Base-by-base conservation (phyloP, 2,888 invertebrate genomes). In the Atethmia centrago region DNA sequence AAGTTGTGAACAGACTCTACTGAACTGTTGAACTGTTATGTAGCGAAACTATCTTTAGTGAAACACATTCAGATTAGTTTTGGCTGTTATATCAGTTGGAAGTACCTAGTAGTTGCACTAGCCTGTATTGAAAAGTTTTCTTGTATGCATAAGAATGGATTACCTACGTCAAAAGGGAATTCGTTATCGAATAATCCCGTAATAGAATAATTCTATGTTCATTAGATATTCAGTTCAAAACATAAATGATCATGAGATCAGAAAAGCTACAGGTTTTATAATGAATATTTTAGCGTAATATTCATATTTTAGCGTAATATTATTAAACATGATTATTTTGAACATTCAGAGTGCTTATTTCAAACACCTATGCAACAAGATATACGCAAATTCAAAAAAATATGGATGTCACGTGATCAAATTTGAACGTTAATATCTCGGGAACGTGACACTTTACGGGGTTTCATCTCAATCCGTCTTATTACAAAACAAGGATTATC, bases 31-130 rank as follows among this genome's bases (percentile, higher is more conserved):
- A 66, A 63, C 73, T 59, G 51, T 3, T 53, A 21, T 56, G 51
- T 58, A 55, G 61, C 21, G 42, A 73, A 79, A 79, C 80, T 79
- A 74, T 80, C 53, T 68, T 55, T 19, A 63, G 68, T 8, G 51
- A n/a, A 66, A 66, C 65, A 56, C 63, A 74, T 49, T 59, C 28
- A n/a, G 61, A 59, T 80, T 80, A 68, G 67, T 59, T n/a, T n/a
- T 67, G 19, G 40, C 47, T 42, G 55, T 79, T 73, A 53, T 31
- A 59, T 53, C 49, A 31, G 51, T 47, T 56, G 58, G 61, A 63
- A 40, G 42, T 56, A 55, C 47, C 55, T 28, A 7, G 28, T 25
- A 36, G 56, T 40, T 71, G 19, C 21, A 12, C 31, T 65, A 36
- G 14, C 0, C 12, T 19, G 19, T 47, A 31, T 64, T 51, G n/a